phyloP scores from a whole-genome alignment of 2,888 invertebrate species.

The Drosophila kanekoi region DNA sequence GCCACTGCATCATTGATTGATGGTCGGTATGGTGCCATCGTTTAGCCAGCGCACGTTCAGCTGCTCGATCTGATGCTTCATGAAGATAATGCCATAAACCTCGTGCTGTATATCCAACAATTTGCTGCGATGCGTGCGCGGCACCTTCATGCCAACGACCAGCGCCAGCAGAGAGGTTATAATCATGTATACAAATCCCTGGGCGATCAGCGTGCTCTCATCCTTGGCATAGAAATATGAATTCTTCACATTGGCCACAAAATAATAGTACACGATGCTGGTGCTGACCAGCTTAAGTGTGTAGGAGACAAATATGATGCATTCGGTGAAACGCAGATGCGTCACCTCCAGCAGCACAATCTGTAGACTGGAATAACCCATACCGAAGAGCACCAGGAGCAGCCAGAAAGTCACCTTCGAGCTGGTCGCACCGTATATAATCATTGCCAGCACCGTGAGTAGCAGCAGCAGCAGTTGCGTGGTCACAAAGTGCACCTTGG shows the following conservation, averaged over 20 bases:
- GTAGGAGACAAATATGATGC: constrained; percentile 74
- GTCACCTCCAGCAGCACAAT: constrained; percentile 79
- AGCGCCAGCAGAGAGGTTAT: constrained; percentile 78
- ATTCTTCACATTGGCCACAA: constrained; percentile 76
- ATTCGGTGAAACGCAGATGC: constrained; percentile 76
- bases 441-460: constrained; percentile 75
- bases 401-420: constrained; percentile 79
- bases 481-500: constrained; percentile 79
- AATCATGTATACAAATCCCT: constrained; percentile 81
- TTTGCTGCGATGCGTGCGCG: constrained; percentile 77
- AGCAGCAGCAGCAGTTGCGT: constrained; percentile 67
- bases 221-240: constrained; percentile 82
- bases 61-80: constrained; percentile 83
- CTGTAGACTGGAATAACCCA: constrained; percentile 77
- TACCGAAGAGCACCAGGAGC: constrained; percentile 77
- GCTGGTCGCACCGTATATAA: constrained; percentile 66
- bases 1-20: constrained; percentile 48
- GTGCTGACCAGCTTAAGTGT: constrained; percentile 72
- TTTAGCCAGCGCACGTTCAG: constrained; percentile 81
- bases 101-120: constrained; percentile 82
- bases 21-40: constrained; percentile 83
- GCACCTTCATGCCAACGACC: constrained; percentile 82
- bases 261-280: constrained; percentile 77
- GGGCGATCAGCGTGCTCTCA: constrained; percentile 79
- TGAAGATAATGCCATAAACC: constrained; percentile 82